Percentiles rank a stretch among this genome's conserved stretches.
Conservation (phyloP, 2,888 invertebrate species). For the Drosophila mayaguana region DNA sequence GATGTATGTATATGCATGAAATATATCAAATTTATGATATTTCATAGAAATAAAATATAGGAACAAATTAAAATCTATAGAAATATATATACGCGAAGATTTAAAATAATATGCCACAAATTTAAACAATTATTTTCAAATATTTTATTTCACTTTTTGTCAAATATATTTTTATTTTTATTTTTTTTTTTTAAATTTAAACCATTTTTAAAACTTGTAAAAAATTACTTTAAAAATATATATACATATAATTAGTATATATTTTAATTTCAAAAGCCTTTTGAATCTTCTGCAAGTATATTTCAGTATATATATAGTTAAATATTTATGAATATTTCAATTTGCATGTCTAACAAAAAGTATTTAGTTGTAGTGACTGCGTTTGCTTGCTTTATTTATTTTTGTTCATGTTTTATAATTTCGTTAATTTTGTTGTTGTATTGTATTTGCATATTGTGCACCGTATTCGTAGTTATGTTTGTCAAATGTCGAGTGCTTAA, state of each 20-base stretch:
- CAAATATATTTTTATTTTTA: too few species aligned
- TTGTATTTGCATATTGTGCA: constrained; percentile 42
- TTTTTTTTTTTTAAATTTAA: too few species aligned
- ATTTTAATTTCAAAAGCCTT: not conserved
- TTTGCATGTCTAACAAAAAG: constrained; percentile 32
- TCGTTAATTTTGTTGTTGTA: constrained; percentile 1
- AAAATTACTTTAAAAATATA: too few species aligned
- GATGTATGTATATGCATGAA: too few species aligned
- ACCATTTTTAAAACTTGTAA: too few species aligned
- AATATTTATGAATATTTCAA: not conserved
- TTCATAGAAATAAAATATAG: too few species aligned
- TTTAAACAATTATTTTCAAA: not conserved
- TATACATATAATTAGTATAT: not conserved
- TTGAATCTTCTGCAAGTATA: constrained; percentile 14
- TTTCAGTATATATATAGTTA: too few species aligned
- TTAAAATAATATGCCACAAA: not conserved
- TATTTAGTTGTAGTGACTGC: constrained; percentile 28
- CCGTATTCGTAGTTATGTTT: constrained; percentile 43
- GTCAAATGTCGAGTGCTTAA: constrained; percentile 49
- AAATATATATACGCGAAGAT: not conserved
- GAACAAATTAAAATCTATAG: not conserved
- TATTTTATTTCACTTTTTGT: too few species aligned
- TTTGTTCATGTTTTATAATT: constrained; percentile 11
- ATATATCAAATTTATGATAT: too few species aligned
- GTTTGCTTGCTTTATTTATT: constrained; percentile 16